A percentile compares a stretch with the other conserved stretches of the same genome.
Evolutionary conservation across 2,797 vertebrate species (phyloP).

Genomic region (Epinephelus malabaricus): DNA sequence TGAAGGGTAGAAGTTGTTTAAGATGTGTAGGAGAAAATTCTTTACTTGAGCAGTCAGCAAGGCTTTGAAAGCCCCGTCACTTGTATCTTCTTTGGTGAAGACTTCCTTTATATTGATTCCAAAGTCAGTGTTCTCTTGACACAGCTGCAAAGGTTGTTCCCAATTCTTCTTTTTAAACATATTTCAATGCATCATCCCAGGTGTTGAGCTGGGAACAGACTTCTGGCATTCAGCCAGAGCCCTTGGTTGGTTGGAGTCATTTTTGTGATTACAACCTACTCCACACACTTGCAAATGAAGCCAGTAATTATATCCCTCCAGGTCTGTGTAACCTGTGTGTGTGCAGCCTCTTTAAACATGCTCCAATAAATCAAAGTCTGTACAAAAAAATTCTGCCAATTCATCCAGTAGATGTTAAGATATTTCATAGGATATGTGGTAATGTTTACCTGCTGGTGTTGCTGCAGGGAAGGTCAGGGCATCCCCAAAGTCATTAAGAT

Average conservation of each 20-base stretch:
- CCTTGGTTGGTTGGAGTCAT: background rate
- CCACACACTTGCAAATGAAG: background rate
- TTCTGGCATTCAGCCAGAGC: background rate
- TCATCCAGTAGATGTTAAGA: background rate
- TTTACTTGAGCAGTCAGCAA: background rate
- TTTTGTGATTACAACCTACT: constrained; percentile 17
- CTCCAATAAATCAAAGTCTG: constrained; percentile 19
- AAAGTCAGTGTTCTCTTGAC: background rate
- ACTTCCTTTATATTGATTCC: background rate
- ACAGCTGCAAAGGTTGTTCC: background rate
- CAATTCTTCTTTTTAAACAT: background rate
- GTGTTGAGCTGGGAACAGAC: background rate
- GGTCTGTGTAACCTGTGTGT: background rate
- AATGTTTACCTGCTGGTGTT: too few relatives aligned
- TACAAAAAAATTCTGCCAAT: background rate
- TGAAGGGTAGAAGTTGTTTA: background rate
- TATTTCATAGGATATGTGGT: background rate
- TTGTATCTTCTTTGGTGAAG: background rate
- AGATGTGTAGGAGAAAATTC: background rate
- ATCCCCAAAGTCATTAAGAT: background rate
- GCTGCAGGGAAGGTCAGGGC: background rate
- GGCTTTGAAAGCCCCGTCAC: background rate
- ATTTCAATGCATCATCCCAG: constrained; percentile 3
- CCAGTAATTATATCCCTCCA: constrained; percentile 9
- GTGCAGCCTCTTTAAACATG: background rate